Evolutionary conservation across 2,888 invertebrate species (phyloP), one percentile per base, ranked within the genome.

Genomic region (Fragum whitleyi): DNA sequence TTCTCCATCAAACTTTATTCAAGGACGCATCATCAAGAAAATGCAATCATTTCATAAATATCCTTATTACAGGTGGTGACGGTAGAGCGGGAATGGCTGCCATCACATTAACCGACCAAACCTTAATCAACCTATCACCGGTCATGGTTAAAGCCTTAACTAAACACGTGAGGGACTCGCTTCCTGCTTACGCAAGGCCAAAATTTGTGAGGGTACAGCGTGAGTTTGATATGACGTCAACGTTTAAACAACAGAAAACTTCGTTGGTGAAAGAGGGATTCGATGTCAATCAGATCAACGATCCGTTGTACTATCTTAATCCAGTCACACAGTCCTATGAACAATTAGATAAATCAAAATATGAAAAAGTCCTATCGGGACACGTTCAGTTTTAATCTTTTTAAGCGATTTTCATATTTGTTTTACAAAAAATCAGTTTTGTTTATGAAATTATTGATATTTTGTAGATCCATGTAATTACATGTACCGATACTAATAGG

Each of bases 71-170:
- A 90, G 90, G 88, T 23, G 81, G 77, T 74, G 89, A 91, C 61
- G 90, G 90, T 0, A 81, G 88, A 55, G 90, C 91, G 5, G 92
- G 92, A 0, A 93, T 93, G 92, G 91, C 88, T 6, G 85, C 92
- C 3, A 57, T 92, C 2, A 84, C 80, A 21, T 69, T 90, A 29
- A 81, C 77, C 7, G 81, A 86, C 16, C 72, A 70, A 0, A 59
- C 80, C 16, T 62, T 42, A 1, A 23, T 14, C 0, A 55, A 81
- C 0, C 57, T 85, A 2, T 74, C 85, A 0, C 79, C 81, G 0
- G 71, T 79, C 2, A 82, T 86, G 53, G 28, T 87, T 9, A 53
- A 55, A 0, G 74, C 72, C 1, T 71, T 91, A 0, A 88, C 85
- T 36, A 67, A 79, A 19, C 87, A 88, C 28, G 88, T 88, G 65